Evolutionary conservation across 2,113 vertebrate genomes (phyloP), one percentile per base, ranked within the genome.

Genomic region (Dasypus novemcinctus): DNA sequence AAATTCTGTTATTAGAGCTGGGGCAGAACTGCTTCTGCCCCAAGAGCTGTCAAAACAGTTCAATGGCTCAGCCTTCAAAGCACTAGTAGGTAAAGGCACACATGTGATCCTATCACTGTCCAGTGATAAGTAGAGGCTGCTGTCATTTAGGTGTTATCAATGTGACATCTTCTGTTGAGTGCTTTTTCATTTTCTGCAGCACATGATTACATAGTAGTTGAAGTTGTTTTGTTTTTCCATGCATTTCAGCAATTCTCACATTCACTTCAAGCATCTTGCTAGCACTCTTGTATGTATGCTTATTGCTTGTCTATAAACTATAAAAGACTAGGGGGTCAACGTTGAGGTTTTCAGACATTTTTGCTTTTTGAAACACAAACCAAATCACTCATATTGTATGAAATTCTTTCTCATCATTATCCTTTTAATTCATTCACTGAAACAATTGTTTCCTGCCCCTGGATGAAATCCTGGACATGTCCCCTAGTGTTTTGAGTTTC

Each of bases 61-160:
- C 93, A 98, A 64, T 2, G 97, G 97, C 97, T 96, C 97, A 61
- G 91, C 98, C 94, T 98, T 99, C 89, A 97, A 95, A 97, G 98
- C 87, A 80, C 97, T 98, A 43, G 98, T 98, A 91, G 98, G 98
- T 2, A 98, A 99, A 97, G 98, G 98, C 96, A 98, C 98, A 95
- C 98, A 98, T 95, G 98, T 98, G 97, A 98, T 99, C 97, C 98
- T 98, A 97, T 99, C 98, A 96, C 98, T 99, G 97, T 99, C 98
- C 95, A 98, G 96, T 63, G 98, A 98, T 64, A 99, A 98, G 79
- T 98, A 98, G 94, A 99, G 94, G 90, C 98, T 98, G 97, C 96
- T 98, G 91, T 99, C 98, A 93, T 98, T 98, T 95, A 99, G 95
- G 90, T 84, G 92, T 88, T 88, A 96, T 97, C 66, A 97, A 64